Percentiles rank a stretch among this genome's conserved stretches.
Evolutionary conservation across 1,140 invertebrate genomes (phyloP).

Genomic region (Oedothorax gibbosus): DNA sequence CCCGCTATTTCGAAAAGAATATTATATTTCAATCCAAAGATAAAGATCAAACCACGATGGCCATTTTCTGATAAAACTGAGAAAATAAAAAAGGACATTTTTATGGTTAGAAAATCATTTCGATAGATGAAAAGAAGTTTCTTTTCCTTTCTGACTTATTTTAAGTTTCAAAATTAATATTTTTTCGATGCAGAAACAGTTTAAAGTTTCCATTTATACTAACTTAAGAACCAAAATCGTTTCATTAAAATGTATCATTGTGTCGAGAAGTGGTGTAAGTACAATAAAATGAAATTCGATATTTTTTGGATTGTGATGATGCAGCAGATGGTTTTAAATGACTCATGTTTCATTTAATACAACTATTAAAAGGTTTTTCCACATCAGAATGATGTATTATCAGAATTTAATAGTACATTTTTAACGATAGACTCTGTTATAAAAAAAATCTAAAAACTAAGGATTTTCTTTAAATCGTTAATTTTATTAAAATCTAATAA

Average conservation of each 20-base stretch:
- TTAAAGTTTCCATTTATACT: slow-evolving; percentile 9
- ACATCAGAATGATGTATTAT: neutral
- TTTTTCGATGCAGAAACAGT: slow-evolving; percentile 5
- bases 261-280: no score
- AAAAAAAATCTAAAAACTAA: no score
- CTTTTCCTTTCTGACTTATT: neutral
- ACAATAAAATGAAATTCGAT: no score
- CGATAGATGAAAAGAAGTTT: slow-evolving; percentile 1
- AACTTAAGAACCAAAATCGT: neutral
- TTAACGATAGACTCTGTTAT: no score
- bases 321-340: neutral
- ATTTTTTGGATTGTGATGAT: no score
- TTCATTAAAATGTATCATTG: neutral
- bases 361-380: neutral
- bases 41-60: no score
- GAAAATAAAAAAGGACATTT: neutral
- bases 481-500: no score
- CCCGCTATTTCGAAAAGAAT: no score
- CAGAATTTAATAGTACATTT: no score
- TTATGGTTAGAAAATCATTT: neutral
- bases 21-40: no score
- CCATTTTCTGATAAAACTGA: neutral
- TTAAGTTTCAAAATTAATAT: slow-evolving; percentile 5
- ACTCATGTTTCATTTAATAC: neutral
- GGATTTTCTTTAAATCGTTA: no score